Evolutionary conservation across 2,888 invertebrate genomes (phyloP), one percentile per base, ranked within the genome.

Genomic region (Sarcophaga caerulescens): DNA sequence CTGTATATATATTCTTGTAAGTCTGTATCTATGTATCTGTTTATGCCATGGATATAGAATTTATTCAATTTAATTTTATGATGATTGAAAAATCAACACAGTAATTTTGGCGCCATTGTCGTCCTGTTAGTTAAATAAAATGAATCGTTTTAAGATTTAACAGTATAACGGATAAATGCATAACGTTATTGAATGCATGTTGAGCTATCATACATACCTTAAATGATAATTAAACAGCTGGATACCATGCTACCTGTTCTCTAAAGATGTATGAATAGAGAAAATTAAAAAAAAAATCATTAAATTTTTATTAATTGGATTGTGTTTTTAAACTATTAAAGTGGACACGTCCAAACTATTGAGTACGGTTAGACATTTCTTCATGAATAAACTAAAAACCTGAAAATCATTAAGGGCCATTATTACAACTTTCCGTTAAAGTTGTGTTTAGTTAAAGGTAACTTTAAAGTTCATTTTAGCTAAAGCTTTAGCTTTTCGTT

Each of bases 71-170:
- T 68, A 74, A 65, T 76, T 70, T 84, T 81, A 81, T 78, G 70
- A 86, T 81, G 81, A 84, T 84, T 69, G 86, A 74, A 65, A 74
- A 84, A 84, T 71, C 80, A 68, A 73, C 69, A 60, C 60, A 86
- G 86, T 70, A 84, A 84, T 78, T 71, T 75, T 74, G 86, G 84
- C 86, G 86, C 84, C 86, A 81, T 81, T 45, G 23, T 81, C 44
- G 47, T 23, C 19, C 47, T 66, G 35, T 71, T 65, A 73, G 23
- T 21, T 44, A 21, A 59, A 35, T 35, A 52, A 52, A 14, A 52
- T 14, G 17, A 14, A 4, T 12, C 47, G 66, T 68, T 6, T n/a
- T 11, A 12, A 63, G 19, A 25, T 45, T 77, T 6, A 52, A 52
- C 68, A 81, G 35, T 21, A 66, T 62, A 75, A 75, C 12, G 60